A percentile compares a stretch with the other conserved stretches of the same genome.
Evolutionary conservation across 2,888 invertebrate genomes (phyloP).

Genomic region (Steinernema scapterisci): DNA sequence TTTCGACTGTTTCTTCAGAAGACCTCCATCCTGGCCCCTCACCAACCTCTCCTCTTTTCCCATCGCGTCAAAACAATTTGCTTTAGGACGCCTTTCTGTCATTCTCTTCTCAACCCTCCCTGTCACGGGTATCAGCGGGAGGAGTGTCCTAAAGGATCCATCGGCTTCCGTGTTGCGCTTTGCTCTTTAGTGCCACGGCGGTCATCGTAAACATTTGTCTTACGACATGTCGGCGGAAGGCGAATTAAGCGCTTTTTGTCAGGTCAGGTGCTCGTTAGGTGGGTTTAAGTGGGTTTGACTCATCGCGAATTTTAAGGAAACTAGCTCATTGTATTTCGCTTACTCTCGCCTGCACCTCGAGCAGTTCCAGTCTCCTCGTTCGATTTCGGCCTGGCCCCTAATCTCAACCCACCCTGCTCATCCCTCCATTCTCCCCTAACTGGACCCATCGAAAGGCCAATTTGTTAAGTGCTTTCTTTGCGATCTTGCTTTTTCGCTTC

Average conservation of each 20-base stretch:
- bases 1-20: not conserved
- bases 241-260: slow-evolving; percentile 2
- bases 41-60: not conserved
- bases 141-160: too few species aligned
- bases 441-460: not conserved
- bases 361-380: too few species aligned
- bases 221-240: not conserved
- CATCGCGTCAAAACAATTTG: not conserved
- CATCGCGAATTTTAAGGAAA: too few species aligned
- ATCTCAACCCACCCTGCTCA: too few species aligned
- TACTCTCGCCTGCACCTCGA: too few species aligned
- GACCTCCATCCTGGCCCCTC: not conserved
- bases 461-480: slow-evolving; percentile 27
- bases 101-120: too few species aligned
- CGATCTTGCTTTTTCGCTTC: slow-evolving; percentile 6
- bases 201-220: slow-evolving; percentile 22
- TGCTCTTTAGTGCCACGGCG: not conserved
- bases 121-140: too few species aligned
- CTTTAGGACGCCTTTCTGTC: too few species aligned
- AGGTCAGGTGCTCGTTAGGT: too few species aligned
- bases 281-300: too few species aligned
- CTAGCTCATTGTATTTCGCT: too few species aligned
- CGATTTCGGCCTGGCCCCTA: too few species aligned
- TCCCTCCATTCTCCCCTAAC: not conserved
- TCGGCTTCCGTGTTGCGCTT: not conserved